Evolutionary conservation across 2,797 vertebrate genomes (phyloP), one percentile per base, ranked within the genome.

Genomic region (Picus viridis): DNA sequence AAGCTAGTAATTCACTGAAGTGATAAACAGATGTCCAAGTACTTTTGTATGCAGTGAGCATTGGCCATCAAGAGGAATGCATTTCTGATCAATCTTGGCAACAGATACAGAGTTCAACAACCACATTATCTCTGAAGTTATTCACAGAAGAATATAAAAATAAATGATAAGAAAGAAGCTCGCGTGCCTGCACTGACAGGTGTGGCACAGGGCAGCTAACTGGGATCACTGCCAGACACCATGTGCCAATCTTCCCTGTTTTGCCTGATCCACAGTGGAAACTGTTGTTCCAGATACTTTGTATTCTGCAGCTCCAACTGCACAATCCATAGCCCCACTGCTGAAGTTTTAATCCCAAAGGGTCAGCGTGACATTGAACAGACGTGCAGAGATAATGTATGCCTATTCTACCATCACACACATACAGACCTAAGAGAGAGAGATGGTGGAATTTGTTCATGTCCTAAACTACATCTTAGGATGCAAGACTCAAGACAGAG

Each of bases 181-280:
- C 0, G 0, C 3, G 6, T 13, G 63, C 51, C 69, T 69, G 69
- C 53, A 58, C 56, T 16, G 12, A 71, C 84, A 85, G 53, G 45
- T 59, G 76, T 63, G 72, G 56, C 72, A 77, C 62, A 53, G n/a
- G 20, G 36, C 72, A 85, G 68, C 34, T 26, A 29, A n/a, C 32
- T 24, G 3, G 9, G 45, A 88, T 16, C 4, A 1, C 49, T 32
- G 83, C 80, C 92, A 88, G 61, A 22, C 59, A n/a, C 10, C 0
- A 0, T 2, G 9, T 27, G 65, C 41, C 57, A 23, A 14, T 12
- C 41, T 27, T 83, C 36, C 30, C 34, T 0, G 0, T 56, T 63
- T 34, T 26, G 15, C 53, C 70, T 15, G 24, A 67, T 43, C 39
- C 79, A 61, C 54, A 18, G 9, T 61, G 22, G 61, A 76, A 93